phyloP scores from a whole-genome alignment of 2,113 vertebrate genomes.

The Mormyrus lacerda region DNA sequence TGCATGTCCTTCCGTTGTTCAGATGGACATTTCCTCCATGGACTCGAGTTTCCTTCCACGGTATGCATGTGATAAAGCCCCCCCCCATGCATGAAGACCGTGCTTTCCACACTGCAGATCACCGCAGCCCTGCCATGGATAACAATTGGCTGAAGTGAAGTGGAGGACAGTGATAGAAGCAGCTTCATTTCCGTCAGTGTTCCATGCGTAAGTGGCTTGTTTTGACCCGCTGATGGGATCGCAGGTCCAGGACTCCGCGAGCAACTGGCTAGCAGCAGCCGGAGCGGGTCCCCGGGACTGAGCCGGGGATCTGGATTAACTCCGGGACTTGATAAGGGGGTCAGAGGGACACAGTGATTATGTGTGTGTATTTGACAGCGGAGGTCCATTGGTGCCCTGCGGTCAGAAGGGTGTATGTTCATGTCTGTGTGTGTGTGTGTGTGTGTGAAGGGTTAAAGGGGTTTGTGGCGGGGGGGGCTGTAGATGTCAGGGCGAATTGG shows the following conservation, averaged over 20 bases:
- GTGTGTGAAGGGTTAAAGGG: conserved; percentile 35
- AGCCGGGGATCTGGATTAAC: conserved; percentile 66
- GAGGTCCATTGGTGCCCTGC: conserved; percentile 14
- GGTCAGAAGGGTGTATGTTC: conserved; percentile 22
- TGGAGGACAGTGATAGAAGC: background rate
- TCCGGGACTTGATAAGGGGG: conserved; percentile 66
- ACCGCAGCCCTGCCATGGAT: background rate
- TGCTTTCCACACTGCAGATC: background rate
- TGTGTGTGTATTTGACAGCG: conserved; percentile 51
- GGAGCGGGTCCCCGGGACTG: conserved; percentile 57
- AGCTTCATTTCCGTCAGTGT: background rate
- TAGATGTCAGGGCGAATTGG: conserved; percentile 56
- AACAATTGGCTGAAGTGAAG: background rate
- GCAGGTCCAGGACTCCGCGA: conserved; percentile 38
- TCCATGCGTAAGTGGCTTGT: background rate
- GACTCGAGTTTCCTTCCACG: background rate
- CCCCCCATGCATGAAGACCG: background rate
- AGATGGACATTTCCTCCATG: background rate
- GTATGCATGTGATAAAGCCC: background rate
- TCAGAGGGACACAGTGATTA: conserved; percentile 64
- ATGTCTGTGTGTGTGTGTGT: conserved; percentile 30
- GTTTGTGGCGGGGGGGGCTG: conserved; percentile 28
- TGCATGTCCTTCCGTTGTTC: background rate
- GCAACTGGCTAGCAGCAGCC: conserved; percentile 59
- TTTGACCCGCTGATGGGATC: background rate